A percentile compares a stretch with the other conserved stretches of the same genome.
Evolutionary conservation across 2,888 invertebrate species (phyloP).

Genomic region (Drosophila anomalata): DNA sequence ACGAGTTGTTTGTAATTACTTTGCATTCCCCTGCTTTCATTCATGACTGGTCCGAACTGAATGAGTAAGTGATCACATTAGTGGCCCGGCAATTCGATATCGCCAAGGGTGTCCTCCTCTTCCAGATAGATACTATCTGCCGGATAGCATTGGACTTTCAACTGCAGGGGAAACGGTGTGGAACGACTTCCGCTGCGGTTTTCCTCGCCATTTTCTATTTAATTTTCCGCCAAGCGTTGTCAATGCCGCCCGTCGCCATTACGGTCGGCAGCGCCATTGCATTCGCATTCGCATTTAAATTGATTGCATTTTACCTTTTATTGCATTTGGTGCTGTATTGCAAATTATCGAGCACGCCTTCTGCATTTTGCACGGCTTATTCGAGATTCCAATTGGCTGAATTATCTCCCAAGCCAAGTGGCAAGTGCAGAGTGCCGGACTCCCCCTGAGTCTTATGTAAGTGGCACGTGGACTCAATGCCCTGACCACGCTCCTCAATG

Average conservation of each 20-base stretch:
- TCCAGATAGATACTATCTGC: conserved; percentile 28
- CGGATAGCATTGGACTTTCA: conserved; percentile 10
- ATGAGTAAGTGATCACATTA: conserved; percentile 34
- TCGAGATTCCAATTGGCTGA: not conserved
- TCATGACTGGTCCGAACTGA: conserved; percentile 28
- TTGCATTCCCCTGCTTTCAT: conserved; percentile 56
- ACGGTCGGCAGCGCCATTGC: conserved; percentile 35
- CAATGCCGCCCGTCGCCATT: conserved; percentile 39
- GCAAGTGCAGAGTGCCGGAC: conserved; percentile 36
- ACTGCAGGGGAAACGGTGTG: conserved; percentile 8
- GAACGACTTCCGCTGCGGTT: conserved; percentile 53
- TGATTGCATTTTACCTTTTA: conserved; percentile 70
- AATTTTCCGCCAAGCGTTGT: conserved; percentile 69
- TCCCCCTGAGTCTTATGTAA: conserved; percentile 11
- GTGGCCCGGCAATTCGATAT: conserved; percentile 14
- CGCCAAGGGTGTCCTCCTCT: conserved; percentile 9
- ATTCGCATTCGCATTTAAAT: conserved; percentile 60
- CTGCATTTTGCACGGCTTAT: conserved; percentile 23
- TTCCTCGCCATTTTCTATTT: conserved; percentile 49
- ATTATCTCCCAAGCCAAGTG: conserved; percentile 8
- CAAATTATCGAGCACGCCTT: conserved; percentile 40
- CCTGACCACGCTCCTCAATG: conserved; percentile 39
- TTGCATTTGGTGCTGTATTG: conserved; percentile 23
- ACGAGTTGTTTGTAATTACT: conserved; percentile 28
- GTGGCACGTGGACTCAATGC: conserved; percentile 38